A percentile compares a stretch with the other conserved stretches of the same genome.
Conservation (phyloP, 2,113 vertebrate species). For the mouse (Mus musculus) region DNA sequence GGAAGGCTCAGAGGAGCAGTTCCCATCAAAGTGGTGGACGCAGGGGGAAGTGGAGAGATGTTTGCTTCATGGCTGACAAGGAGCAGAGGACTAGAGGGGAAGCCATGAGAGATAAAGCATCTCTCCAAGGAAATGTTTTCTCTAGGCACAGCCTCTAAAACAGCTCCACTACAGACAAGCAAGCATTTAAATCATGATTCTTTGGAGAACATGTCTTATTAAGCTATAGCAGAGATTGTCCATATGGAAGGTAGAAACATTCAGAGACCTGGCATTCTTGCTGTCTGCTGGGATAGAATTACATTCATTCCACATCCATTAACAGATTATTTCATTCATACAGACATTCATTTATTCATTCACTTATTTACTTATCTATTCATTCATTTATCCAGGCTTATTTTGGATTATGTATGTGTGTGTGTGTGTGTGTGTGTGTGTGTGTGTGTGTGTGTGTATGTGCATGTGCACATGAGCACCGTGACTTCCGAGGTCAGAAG, state of each 20-base stretch:
- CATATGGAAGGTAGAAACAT: not conserved
- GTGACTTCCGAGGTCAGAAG: not conserved
- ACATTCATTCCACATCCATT: not conserved
- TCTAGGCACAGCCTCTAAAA: not conserved
- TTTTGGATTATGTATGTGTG: not conserved
- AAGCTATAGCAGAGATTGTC: not conserved
- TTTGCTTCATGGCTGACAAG: not conserved
- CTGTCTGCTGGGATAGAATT: not conserved
- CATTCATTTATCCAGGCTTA: not conserved
- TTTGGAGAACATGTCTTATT: not conserved
- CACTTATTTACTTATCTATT: too few species aligned
- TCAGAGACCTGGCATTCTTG: not conserved
- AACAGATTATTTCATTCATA: not conserved
- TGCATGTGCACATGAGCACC: not conserved
- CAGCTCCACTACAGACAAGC: not conserved
- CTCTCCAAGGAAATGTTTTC: not conserved
- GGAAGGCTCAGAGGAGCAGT: not conserved
- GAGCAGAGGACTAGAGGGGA: not conserved
- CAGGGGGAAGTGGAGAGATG: not conserved
- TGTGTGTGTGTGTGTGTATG: not conserved
- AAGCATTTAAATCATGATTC: not conserved
- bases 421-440: not conserved
- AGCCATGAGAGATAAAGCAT: not conserved
- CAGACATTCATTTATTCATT: not conserved
- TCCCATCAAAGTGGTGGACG: rapidly evolving